Evolutionary conservation across 2,797 vertebrate species (phyloP).

Genomic region (Coendou prehensilis): DNA sequence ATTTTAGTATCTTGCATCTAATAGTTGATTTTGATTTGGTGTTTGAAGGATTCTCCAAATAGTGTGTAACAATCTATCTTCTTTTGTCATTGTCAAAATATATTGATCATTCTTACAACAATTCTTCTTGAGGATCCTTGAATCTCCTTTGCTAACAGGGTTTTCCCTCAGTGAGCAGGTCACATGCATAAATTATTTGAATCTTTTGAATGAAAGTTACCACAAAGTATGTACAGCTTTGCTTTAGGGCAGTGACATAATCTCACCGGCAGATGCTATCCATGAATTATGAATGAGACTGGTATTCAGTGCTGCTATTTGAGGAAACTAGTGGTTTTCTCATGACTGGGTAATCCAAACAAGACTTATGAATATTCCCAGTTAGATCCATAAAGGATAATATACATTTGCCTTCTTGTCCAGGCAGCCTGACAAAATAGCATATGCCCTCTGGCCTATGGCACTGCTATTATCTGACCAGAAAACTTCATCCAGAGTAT

Average conservation of each 20-base stretch:
- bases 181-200: neutral
- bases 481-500: neutral
- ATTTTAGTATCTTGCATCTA: neutral
- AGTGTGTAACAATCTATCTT: neutral
- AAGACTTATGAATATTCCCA: neutral
- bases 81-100: conserved; percentile 28
- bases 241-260: neutral
- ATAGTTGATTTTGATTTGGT: conserved; percentile 36
- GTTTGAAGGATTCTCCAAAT: conserved; percentile 18
- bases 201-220: neutral
- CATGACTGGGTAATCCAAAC: neutral
- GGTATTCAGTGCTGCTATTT: neutral
- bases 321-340: neutral
- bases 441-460: neutral
- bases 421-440: neutral
- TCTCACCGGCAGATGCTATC: neutral
- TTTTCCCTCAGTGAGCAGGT: neutral
- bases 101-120: neutral
- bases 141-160: neutral
- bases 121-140: neutral
- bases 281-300: neutral
- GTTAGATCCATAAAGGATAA: neutral
- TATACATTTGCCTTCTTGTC: neutral
- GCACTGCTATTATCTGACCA: neutral
- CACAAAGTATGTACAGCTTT: neutral